Evolutionary conservation across 2,888 invertebrate genomes (phyloP).

Genomic region (Phymatocera aterrima): DNA sequence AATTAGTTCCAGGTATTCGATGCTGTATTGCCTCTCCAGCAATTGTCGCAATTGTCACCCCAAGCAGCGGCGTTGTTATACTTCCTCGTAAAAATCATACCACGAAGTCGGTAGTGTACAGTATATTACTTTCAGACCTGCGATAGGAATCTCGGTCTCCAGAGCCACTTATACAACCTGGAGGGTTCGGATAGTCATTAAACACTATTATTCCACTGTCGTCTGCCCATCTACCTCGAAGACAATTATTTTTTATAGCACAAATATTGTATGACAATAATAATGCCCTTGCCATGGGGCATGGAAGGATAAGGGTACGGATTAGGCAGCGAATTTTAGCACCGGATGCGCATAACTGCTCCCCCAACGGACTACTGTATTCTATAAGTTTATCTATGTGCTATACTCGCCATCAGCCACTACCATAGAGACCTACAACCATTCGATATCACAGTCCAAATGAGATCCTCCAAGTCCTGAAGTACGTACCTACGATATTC

Average conservation of each 20-base stretch:
- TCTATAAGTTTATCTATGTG: not conserved
- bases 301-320: not conserved
- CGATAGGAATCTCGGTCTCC: constrained; percentile 7
- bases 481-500: constrained; percentile 17
- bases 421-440: too few species aligned
- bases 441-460: constrained; percentile 18
- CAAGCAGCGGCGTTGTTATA: not conserved
- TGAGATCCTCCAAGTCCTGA: not conserved
- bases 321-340: not conserved
- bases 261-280: not conserved
- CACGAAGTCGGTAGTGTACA: not conserved
- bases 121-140: too few species aligned
- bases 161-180: too few species aligned
- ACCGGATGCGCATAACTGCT: not conserved
- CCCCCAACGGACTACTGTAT: not conserved
- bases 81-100: constrained; percentile 46
- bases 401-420: too few species aligned
- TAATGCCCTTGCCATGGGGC: not conserved
- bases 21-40: too few species aligned
- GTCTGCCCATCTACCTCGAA: not conserved
- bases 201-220: constrained; percentile 10
- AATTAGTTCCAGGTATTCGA: constrained; percentile 48
- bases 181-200: not conserved
- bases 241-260: not conserved
- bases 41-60: constrained; percentile 20